Evolutionary conservation across 2,888 invertebrate genomes (phyloP).

Genomic region (Argyresthia goedartella): DNA sequence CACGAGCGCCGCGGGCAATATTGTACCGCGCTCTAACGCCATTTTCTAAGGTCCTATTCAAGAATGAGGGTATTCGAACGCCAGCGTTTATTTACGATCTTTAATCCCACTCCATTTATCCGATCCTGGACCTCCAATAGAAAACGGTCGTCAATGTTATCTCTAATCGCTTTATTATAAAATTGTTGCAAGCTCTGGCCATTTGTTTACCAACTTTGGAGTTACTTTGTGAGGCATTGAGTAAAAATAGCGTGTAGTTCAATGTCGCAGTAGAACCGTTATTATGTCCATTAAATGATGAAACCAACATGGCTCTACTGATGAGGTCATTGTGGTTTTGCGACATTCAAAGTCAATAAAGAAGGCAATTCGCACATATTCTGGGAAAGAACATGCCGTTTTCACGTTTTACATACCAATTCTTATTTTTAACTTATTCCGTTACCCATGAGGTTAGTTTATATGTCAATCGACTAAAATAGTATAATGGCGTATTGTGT

Average conservation of each 20-base stretch:
- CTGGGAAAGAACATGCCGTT: no score
- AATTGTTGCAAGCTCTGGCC: background rate
- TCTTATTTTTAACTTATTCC: no score
- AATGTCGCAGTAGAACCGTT: slow-evolving; percentile 23
- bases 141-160: slow-evolving; percentile 6
- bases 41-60: slow-evolving; percentile 41
- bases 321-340: slow-evolving; percentile 9
- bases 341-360: slow-evolving; percentile 12
- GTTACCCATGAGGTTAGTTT: no score
- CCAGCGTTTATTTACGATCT: slow-evolving; percentile 49
- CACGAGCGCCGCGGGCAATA: slow-evolving; percentile 51
- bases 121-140: slow-evolving; percentile 6
- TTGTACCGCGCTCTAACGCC: slow-evolving; percentile 48
- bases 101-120: slow-evolving; percentile 40
- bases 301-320: slow-evolving; percentile 14
- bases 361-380: background rate
- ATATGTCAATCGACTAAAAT: no score
- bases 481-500: background rate
- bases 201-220: background rate
- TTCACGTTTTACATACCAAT: no score
- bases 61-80: slow-evolving; percentile 39
- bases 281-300: slow-evolving; percentile 19
- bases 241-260: slow-evolving; percentile 10
- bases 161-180: slow-evolving; percentile 4
- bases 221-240: no score